Evolutionary conservation across 2,113 vertebrate genomes (phyloP).

Genomic region (Suncus etruscus): DNA sequence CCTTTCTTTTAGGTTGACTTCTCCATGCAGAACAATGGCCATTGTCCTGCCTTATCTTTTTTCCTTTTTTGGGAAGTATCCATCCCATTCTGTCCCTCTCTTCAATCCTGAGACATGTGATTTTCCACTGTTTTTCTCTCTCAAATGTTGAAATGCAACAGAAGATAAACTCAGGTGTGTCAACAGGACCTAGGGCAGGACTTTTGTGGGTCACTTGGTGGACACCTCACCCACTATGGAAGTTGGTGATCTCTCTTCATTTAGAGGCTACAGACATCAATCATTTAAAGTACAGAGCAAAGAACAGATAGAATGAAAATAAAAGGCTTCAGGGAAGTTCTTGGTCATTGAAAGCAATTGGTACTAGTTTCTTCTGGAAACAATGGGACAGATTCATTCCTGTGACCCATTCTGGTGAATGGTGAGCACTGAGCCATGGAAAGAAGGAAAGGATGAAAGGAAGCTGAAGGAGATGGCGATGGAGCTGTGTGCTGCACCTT

Average conservation of each 20-base stretch:
- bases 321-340: neutral
- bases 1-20: constrained; percentile 17
- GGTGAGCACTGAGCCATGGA: too few species aligned
- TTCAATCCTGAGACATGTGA: neutral
- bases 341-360: too few species aligned
- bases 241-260: too few species aligned
- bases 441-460: neutral
- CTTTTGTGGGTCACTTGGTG: neutral
- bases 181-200: neutral
- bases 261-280: too few species aligned
- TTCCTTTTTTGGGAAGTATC: too few species aligned
- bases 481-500: neutral
- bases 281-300: neutral
- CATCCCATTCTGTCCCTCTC: neutral
- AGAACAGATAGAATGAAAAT: neutral
- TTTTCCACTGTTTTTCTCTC: neutral
- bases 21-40: neutral
- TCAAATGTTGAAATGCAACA: neutral
- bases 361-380: neutral
- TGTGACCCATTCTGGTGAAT: too few species aligned
- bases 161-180: neutral
- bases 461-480: neutral
- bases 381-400: too few species aligned
- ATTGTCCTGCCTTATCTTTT: too few species aligned
- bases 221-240: too few species aligned